These are phyloP conservation scores for Colletes latitarsis DNA, from an alignment of 1,140 invertebrate genomes.

Conservation along the genomic window DNA sequence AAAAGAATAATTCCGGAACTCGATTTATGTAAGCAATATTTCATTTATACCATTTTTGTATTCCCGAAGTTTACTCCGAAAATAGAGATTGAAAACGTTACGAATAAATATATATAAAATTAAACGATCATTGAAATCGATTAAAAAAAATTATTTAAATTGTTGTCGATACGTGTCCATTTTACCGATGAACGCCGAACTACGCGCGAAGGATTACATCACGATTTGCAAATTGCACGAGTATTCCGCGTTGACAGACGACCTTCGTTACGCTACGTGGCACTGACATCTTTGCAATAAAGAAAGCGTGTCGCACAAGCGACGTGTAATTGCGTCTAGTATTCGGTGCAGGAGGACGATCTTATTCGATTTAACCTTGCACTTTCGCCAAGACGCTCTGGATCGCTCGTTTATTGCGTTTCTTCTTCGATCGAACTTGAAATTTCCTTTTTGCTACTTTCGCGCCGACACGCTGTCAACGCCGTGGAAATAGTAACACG, in stretches of 20 bases:
- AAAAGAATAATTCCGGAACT: too few species aligned
- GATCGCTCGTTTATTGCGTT: constrained; percentile 5
- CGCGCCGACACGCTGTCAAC: neutral
- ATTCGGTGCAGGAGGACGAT: constrained; percentile 26
- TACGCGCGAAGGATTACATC: neutral
- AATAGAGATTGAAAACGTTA: too few species aligned
- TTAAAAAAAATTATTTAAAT: too few species aligned
- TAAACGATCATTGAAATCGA: too few species aligned
- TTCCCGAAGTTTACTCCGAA: too few species aligned
- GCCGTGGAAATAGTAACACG: neutral
- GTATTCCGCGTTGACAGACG: constrained; percentile 43
- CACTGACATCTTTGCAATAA: constrained; percentile 50
- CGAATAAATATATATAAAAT: too few species aligned
- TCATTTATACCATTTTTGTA: too few species aligned
- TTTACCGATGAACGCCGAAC: neutral
- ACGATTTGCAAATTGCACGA: constrained; percentile 36
- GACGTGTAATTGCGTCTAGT: constrained; percentile 30
- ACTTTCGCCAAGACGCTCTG: constrained; percentile 42
- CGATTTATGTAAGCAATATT: too few species aligned
- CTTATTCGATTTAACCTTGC: constrained; percentile 52
- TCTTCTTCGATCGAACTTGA: neutral
- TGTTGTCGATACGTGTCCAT: neutral
- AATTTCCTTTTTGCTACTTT: neutral
- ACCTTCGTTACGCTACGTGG: constrained; percentile 55
- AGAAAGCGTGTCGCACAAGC: constrained; percentile 45